phyloP scores from a whole-genome alignment of 2,797 vertebrate species.

The Muscicapa striata region DNA sequence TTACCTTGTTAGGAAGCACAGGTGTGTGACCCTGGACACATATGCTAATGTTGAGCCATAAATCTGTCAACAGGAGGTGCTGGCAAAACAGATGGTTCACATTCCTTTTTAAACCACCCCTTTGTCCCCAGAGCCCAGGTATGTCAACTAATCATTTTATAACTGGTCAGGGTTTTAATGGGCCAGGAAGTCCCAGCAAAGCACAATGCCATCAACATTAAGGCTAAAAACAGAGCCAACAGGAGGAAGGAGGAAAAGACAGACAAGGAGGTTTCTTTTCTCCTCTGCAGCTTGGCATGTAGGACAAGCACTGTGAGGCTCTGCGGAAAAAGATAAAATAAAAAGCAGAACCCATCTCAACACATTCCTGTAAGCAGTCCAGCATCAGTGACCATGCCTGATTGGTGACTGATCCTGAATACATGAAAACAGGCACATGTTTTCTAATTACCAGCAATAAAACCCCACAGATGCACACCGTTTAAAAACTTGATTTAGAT shows the following conservation, averaged over 20 bases:
- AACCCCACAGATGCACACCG: background rate
- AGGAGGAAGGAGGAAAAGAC: background rate
- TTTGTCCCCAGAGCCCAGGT: constrained; percentile 58
- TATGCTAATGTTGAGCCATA: constrained; percentile 58
- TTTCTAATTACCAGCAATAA: constrained; percentile 47
- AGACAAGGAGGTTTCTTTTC: background rate
- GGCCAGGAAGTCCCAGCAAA: constrained; percentile 48
- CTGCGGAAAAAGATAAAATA: constrained; percentile 2
- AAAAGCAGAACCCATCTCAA: background rate
- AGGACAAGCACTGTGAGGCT: background rate
- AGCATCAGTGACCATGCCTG: background rate
- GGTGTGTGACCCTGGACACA: constrained; percentile 61
- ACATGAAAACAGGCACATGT: background rate
- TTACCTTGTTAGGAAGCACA: constrained; percentile 63
- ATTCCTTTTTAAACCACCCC: constrained; percentile 60
- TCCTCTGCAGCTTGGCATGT: background rate
- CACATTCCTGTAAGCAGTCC: background rate
- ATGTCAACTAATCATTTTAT: constrained; percentile 58
- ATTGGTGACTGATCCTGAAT: background rate
- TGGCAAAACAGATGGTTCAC: constrained; percentile 68
- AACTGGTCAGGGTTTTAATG: constrained; percentile 13
- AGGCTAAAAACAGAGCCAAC: background rate
- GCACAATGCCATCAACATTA: constrained; percentile 29
- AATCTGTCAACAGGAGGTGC: constrained; percentile 72
- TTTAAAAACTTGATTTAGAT: constrained; percentile 29